Conservation (phyloP, 2,888 invertebrate genomes). For the Clitarchus hookeri region DNA sequence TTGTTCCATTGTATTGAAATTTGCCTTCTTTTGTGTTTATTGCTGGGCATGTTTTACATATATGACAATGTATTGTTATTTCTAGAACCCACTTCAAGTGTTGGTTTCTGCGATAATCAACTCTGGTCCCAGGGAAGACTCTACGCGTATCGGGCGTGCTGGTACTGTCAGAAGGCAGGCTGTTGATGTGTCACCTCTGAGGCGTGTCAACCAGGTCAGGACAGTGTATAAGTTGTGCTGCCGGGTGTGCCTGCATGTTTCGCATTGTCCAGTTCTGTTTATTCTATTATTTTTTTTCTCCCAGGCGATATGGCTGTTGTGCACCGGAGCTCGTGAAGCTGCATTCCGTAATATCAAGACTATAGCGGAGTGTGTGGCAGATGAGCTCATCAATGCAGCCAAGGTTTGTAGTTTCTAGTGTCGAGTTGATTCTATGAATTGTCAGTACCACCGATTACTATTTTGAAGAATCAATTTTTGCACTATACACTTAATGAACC, state of each 20-base stretch:
- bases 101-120: constrained; percentile 98
- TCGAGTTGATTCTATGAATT: too few relatives aligned
- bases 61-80: too few relatives aligned
- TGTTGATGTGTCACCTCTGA: constrained; percentile 97
- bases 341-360: constrained; percentile 99
- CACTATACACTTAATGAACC: too few relatives aligned
- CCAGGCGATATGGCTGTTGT: constrained; percentile 95
- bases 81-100: constrained; percentile 69
- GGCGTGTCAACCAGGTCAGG: constrained; percentile 88
- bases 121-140: constrained; percentile 99
- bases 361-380: constrained; percentile 99
- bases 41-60: too few relatives aligned
- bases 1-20: too few relatives aligned
- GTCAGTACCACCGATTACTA: too few relatives aligned
- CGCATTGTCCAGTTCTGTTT: constrained; percentile 5
- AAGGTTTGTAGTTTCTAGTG: constrained; percentile 64
- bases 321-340: constrained; percentile 98
- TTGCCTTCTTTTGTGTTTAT: too few relatives aligned
- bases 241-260: not conserved
- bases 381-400: constrained; percentile 99
- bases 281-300: constrained; percentile 25
- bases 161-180: constrained; percentile 99
- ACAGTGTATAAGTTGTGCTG: not conserved
- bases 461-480: too few relatives aligned
- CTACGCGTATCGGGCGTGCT: constrained; percentile 99